These are phyloP conservation scores for Apis dorsata DNA, from an alignment of 1,140 invertebrate genomes.

Conservation along the genomic window DNA sequence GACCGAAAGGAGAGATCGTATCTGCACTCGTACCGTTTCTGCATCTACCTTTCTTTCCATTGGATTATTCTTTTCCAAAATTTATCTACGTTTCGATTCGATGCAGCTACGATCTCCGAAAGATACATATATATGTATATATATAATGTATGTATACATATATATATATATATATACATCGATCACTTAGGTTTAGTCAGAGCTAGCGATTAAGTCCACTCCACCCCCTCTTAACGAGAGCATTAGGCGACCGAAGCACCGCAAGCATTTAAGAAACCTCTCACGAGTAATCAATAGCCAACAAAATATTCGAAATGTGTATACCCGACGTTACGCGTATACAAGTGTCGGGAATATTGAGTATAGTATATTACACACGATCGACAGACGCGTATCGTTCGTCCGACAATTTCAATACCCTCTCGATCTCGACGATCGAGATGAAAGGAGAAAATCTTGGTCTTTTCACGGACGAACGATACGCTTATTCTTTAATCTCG, in stretches of 20 bases:
- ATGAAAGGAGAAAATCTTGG: too few relatives aligned
- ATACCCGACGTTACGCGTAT: slow-evolving; percentile 42
- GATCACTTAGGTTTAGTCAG: slow-evolving; percentile 69
- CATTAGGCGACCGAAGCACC: slow-evolving; percentile 74
- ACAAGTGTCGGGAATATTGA: not conserved
- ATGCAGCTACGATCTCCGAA: slow-evolving; percentile 64
- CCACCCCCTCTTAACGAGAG: slow-evolving; percentile 59
- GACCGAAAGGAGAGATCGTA: slow-evolving; percentile 51
- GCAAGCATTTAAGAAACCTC: slow-evolving; percentile 72
- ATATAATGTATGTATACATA: too few relatives aligned
- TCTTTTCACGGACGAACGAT: too few relatives aligned
- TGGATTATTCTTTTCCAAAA: too few relatives aligned
- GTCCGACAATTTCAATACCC: too few relatives aligned
- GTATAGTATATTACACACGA: too few relatives aligned
- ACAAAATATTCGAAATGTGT: slow-evolving; percentile 56
- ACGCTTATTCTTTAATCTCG: not conserved
- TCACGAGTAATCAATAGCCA: slow-evolving; percentile 70
- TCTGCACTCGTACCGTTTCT: slow-evolving; percentile 39
- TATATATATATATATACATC: slow-evolving; percentile 52
- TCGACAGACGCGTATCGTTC: too few relatives aligned
- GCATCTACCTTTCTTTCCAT: too few relatives aligned
- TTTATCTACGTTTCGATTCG: too few relatives aligned
- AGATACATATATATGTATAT: not conserved
- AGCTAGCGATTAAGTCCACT: slow-evolving; percentile 66
- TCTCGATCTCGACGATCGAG: slow-evolving; percentile 5